Percentiles rank a stretch among this genome's conserved stretches.
phyloP scores from a whole-genome alignment of 2,113 vertebrate genomes.

The Nerophis ophidion region DNA sequence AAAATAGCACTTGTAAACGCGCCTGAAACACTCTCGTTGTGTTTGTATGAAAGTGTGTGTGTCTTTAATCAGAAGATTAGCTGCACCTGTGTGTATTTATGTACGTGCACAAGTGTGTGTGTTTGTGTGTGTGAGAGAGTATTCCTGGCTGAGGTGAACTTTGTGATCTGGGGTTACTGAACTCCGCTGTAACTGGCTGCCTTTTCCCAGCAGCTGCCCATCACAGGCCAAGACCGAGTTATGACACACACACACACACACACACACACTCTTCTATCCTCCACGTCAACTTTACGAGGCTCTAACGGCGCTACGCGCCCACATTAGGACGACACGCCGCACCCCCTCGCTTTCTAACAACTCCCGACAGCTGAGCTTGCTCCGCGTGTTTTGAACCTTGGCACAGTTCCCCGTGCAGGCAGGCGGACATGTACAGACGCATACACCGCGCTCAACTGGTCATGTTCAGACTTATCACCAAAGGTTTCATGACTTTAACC shows the following conservation, averaged over 20 bases:
- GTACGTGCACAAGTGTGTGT: constrained; percentile 5
- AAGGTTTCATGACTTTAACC: constrained; percentile 18
- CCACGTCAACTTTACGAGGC: constrained; percentile 19
- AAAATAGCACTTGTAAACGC: constrained; percentile 52
- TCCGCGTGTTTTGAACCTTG: constrained; percentile 22
- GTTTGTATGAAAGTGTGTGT: constrained; percentile 23
- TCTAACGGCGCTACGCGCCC: constrained; percentile 1
- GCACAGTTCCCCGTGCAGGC: constrained; percentile 27
- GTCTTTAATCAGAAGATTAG: constrained; percentile 30
- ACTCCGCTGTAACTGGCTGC: constrained; percentile 44
- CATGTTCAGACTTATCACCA: constrained; percentile 49
- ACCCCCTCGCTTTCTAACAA: background rate
- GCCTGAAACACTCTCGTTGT: constrained; percentile 7
- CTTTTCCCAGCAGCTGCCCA: constrained; percentile 42
- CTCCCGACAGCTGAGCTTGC: constrained; percentile 7
- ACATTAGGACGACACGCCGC: constrained; percentile 17
- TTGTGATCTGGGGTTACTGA: constrained; percentile 61
- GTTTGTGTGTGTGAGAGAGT: constrained; percentile 20
- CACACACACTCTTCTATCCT: constrained; percentile 1
- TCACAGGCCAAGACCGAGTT: constrained; percentile 43
- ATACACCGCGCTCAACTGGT: constrained; percentile 19
- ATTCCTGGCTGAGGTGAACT: constrained; percentile 53
- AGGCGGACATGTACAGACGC: constrained; percentile 40
- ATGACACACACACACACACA: constrained; percentile 38
- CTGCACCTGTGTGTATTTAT: constrained; percentile 24